Evolutionary conservation across 2,888 invertebrate species (phyloP), one percentile per base, ranked within the genome.

Genomic region (Anthophora plumipes): DNA sequence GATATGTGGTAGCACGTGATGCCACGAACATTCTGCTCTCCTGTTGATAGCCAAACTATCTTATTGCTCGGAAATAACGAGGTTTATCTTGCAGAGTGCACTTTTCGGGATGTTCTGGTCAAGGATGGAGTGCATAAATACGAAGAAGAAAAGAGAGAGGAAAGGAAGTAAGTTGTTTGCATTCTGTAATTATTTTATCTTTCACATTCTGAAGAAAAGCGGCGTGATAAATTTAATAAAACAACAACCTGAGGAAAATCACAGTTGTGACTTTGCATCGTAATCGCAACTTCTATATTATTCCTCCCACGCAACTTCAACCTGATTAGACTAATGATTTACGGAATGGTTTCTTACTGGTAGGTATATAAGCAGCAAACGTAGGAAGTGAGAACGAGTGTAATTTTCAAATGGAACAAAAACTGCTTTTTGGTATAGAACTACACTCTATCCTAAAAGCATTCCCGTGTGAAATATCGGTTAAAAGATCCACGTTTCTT

Each of bases 1-100:
- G 70, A 61, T 66, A 70, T 67, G 69, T 55, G 41, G 66, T 68
- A 71, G 60, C 71, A 80, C 75, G 70, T 61, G 75, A 37, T 63
- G 55, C 39, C 61, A 7, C 22, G 48, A 61, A 55, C 57, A 25
- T 64, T 73, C 68, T 67, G 63, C 63, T 72, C 73, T 69, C 54
- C 22, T n/a, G 41, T 41, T 48, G 72, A 67, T 63, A 77, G 55
- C 55, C 63, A 55, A 67, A 61, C 57, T n/a, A 77, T 57, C 41
- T 2, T 22, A 14, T 43, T 60, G 20, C 43, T 7, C 43, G 4
- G 22, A 60, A 43, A 37, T 41, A 59, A 20, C 20, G 7, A 11
- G 9, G 20, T 43, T 60, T 43, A 7, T 20, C 1, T 2, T 31
- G 7, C 17, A 31, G 22, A 22, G 12, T 54, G 22, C 22, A 54